A percentile compares a stretch with the other conserved stretches of the same genome.
Conservation (phyloP, 2,888 invertebrate genomes). For the Nudaria mundana region DNA sequence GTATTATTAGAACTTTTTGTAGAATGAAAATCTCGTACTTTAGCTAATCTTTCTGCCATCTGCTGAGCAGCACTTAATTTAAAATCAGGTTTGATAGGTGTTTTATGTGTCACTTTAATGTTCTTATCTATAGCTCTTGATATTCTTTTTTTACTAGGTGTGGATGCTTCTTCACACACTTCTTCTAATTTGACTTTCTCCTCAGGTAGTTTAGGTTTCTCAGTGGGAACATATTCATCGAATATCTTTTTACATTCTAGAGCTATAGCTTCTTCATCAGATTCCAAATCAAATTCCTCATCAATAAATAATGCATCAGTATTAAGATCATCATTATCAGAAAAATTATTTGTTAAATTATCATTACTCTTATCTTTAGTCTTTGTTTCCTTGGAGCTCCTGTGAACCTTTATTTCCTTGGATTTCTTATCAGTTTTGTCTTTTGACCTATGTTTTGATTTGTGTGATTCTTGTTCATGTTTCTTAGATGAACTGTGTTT, state of each 20-base stretch:
- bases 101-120: slow-evolving; percentile 52
- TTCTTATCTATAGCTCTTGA: slow-evolving; percentile 85
- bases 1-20: slow-evolving; percentile 43
- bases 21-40: slow-evolving; percentile 73
- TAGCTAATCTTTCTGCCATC: slow-evolving; percentile 72
- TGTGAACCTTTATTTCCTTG: too few relatives aligned
- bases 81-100: slow-evolving; percentile 74
- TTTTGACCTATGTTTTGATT: slow-evolving; percentile 39
- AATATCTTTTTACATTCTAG: slow-evolving; percentile 93
- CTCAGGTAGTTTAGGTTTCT: slow-evolving; percentile 47
- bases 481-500: slow-evolving; percentile 42
- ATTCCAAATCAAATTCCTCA: slow-evolving; percentile 66
- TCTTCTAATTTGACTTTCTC: slow-evolving; percentile 40
- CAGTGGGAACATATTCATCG: slow-evolving; percentile 85
- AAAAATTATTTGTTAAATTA: slow-evolving; percentile 35
- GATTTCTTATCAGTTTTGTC: slow-evolving; percentile 42
- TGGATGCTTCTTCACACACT: slow-evolving; percentile 61
- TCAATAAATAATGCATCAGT: slow-evolving; percentile 37
- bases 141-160: slow-evolving; percentile 84
- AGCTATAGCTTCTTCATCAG: slow-evolving; percentile 86
- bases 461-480: slow-evolving; percentile 40
- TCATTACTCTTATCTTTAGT: slow-evolving; percentile 40
- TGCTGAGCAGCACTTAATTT: slow-evolving; percentile 80
- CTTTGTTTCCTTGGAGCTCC: slow-evolving; percentile 50
- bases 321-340: slow-evolving; percentile 45